Conservation (phyloP, 1,140 invertebrate genomes). For the Diachasma alloeum region DNA sequence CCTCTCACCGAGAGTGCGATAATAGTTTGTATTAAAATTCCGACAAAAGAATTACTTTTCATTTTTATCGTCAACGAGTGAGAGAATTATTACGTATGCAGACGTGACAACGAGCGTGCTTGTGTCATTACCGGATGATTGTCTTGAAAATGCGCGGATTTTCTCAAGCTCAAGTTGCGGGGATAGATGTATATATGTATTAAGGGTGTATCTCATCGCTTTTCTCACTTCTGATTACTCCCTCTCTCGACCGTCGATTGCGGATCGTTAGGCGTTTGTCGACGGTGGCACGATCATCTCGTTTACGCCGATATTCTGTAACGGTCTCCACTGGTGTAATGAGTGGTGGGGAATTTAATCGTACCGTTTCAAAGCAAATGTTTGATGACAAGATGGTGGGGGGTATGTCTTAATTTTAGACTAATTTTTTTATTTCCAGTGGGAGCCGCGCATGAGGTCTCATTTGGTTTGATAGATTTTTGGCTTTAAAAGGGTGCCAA, state of each 20-base stretch:
- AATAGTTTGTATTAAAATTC: constrained; percentile 6
- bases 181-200: constrained; percentile 33
- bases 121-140: constrained; percentile 57
- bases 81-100: constrained; percentile 25
- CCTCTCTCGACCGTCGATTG: constrained; percentile 33
- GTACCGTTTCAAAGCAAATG: background rate
- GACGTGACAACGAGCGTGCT: constrained; percentile 58
- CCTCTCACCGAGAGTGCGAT: background rate
- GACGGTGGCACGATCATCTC: constrained; percentile 11
- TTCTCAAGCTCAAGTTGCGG: constrained; percentile 30
- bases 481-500: too few species aligned
- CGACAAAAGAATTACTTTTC: background rate
- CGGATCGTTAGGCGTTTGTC: constrained; percentile 46
- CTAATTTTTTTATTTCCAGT: too few species aligned
- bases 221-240: background rate
- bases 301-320: background rate
- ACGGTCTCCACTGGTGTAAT: background rate
- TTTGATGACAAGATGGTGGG: background rate
- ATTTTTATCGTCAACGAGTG: background rate
- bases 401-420: background rate
- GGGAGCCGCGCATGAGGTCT: too few species aligned
- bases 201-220: constrained; percentile 12
- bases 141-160: constrained; percentile 51
- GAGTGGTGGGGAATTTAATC: background rate
- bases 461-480: too few species aligned